A percentile compares a stretch with the other conserved stretches of the same genome.
These are phyloP conservation scores for Dryomyza anilis DNA, from an alignment of 2,888 invertebrate species.

Conservation along the genomic window DNA sequence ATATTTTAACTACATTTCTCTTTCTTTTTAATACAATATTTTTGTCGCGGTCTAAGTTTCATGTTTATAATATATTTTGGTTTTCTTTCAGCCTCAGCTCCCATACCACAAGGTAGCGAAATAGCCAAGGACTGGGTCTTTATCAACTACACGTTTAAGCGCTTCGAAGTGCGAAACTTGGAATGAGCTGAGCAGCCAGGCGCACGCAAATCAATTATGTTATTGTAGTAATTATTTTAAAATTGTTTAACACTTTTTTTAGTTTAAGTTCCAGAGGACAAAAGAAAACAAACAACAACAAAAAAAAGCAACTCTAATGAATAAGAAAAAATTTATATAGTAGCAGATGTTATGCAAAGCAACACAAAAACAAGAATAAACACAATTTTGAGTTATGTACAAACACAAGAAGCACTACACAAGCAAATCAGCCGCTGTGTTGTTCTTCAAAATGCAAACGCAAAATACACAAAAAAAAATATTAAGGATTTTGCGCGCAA, in stretches of 20 bases:
- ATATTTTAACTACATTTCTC: no score
- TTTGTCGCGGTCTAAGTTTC: not conserved
- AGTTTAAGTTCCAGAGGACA: conserved; percentile 19
- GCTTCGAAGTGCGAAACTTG: conserved; percentile 80
- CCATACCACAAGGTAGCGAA: conserved; percentile 88
- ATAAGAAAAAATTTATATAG: conserved; percentile 16
- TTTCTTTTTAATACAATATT: no score
- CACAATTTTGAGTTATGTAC: conserved; percentile 12
- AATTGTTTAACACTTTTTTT: conserved; percentile 15
- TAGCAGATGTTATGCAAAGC: conserved; percentile 18
- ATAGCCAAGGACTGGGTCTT: conserved; percentile 99
- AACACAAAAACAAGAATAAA: no score
- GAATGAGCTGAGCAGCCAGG: conserved; percentile 45
- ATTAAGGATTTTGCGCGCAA: no score
- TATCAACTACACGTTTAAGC: conserved; percentile 99
- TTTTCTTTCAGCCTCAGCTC: conserved; percentile 76
- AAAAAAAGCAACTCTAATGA: no score
- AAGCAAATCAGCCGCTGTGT: not conserved
- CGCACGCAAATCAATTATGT: conserved; percentile 5
- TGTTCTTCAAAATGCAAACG: no score
- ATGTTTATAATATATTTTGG: not conserved
- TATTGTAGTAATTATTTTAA: conserved; percentile 19
- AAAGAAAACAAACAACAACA: no score
- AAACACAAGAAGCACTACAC: conserved; percentile 7
- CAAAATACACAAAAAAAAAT: no score